Percentiles rank a stretch among this genome's conserved stretches.
Evolutionary conservation across 2,113 vertebrate genomes (phyloP).

Genomic region (Suricata suricatta): DNA sequence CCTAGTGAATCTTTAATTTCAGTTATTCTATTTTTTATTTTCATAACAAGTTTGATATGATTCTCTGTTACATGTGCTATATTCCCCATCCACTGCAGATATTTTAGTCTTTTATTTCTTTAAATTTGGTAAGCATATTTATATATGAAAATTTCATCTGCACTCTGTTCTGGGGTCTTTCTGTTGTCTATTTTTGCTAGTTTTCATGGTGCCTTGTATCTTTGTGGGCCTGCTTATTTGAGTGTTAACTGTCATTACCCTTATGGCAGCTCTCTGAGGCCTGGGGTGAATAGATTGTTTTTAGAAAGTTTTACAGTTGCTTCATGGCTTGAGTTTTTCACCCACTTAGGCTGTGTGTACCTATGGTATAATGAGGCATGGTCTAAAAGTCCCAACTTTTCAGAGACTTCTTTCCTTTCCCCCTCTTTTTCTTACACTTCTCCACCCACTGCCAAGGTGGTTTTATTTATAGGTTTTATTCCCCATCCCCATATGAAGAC

Average conservation of each 20-base stretch:
- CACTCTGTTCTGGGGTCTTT: not conserved
- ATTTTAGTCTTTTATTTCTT: not conserved
- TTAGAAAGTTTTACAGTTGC: slow-evolving; percentile 19
- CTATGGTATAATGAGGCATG: not conserved
- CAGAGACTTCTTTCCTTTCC: not conserved
- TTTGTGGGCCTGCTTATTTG: not conserved
- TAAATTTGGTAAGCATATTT: not conserved
- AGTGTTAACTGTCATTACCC: not conserved
- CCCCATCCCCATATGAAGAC: not conserved
- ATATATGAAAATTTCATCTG: not conserved
- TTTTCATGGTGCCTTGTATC: not conserved
- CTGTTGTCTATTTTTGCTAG: not conserved
- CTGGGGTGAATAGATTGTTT: not conserved
- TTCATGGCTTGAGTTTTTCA: not conserved
- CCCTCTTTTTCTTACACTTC: not conserved
- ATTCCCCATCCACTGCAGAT: not conserved
- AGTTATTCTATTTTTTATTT: not conserved
- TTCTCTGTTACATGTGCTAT: not conserved
- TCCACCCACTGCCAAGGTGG: not conserved
- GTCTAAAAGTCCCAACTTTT: not conserved
- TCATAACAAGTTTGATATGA: not conserved
- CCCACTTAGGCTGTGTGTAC: not conserved
- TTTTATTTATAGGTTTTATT: not conserved
- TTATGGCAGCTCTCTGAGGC: not conserved
- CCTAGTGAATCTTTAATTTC: not conserved